These are phyloP conservation scores for Calephelis virginiensis DNA, from an alignment of 1,140 invertebrate species.

Conservation along the genomic window DNA sequence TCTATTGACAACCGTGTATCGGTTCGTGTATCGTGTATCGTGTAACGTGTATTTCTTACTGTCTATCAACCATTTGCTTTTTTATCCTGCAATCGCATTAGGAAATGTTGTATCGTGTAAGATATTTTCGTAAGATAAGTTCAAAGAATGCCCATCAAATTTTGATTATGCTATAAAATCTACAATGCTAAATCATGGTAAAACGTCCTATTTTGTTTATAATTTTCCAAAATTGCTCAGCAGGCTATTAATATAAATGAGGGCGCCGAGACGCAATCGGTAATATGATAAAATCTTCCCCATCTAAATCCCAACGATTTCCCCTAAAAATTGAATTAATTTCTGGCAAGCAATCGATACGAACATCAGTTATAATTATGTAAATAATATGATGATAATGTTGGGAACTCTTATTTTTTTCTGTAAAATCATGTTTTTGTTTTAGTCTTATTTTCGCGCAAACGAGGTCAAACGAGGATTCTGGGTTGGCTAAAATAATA, in stretches of 20 bases:
- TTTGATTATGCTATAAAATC: not conserved
- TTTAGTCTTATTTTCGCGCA: not conserved
- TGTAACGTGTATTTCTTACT: too few relatives aligned
- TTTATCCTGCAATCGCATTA: too few relatives aligned
- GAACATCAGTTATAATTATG: slow-evolving; percentile 24
- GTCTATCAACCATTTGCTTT: too few relatives aligned
- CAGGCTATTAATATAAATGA: slow-evolving; percentile 42
- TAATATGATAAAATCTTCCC: slow-evolving; percentile 43
- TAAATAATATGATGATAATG: slow-evolving; percentile 11
- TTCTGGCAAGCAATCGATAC: slow-evolving; percentile 30
- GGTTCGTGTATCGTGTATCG: too few relatives aligned
- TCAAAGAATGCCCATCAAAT: not conserved
- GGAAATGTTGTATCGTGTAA: too few relatives aligned
- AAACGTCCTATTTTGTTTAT: slow-evolving; percentile 22
- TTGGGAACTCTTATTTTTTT: not conserved
- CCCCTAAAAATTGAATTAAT: slow-evolving; percentile 34
- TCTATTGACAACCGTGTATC: too few relatives aligned
- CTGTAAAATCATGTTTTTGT: not conserved
- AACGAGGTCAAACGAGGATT: not conserved
- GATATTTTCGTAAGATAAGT: too few relatives aligned
- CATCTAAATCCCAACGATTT: slow-evolving; percentile 27
- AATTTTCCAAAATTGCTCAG: slow-evolving; percentile 38
- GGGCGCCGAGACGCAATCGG: slow-evolving; percentile 39
- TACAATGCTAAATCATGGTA: slow-evolving; percentile 17
- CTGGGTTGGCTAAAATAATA: too few relatives aligned